Conservation (phyloP, 2,113 vertebrate species). For the Mirounga angustirostris region DNA sequence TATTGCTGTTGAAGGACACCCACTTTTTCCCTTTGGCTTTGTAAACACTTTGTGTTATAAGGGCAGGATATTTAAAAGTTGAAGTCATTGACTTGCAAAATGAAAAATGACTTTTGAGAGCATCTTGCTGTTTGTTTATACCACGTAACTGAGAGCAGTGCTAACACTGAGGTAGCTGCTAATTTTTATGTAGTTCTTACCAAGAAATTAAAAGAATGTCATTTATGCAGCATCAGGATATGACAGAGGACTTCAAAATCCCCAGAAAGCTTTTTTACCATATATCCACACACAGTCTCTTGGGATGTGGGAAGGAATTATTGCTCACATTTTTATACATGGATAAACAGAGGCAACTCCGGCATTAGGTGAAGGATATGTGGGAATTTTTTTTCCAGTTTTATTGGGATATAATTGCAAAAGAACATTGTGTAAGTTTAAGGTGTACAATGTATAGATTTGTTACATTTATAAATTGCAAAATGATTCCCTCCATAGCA, state of each 20-base stretch:
- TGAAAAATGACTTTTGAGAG: not conserved
- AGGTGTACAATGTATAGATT: not conserved
- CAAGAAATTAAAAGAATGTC: not conserved
- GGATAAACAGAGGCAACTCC: not conserved
- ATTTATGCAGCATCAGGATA: not conserved
- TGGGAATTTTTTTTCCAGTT: not conserved
- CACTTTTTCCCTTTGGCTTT: not conserved
- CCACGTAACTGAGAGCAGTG: not conserved
- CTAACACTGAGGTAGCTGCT: not conserved
- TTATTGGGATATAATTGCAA: not conserved
- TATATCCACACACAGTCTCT: not conserved
- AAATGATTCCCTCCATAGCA: not conserved
- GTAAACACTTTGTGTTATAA: constrained; percentile 28
- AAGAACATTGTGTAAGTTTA: not conserved
- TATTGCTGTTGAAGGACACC: not conserved
- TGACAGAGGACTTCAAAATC: not conserved
- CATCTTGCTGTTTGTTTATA: not conserved
- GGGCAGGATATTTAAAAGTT: constrained; percentile 55
- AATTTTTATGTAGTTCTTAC: not conserved
- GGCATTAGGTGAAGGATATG: not conserved
- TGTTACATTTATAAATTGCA: not conserved
- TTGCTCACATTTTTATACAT: not conserved
- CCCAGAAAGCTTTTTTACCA: not conserved
- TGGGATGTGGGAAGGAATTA: not conserved
- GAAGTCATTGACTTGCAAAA: constrained; percentile 54